Evolutionary conservation across 2,113 vertebrate genomes (phyloP).

Genomic region (Phodopus roborovskii): DNA sequence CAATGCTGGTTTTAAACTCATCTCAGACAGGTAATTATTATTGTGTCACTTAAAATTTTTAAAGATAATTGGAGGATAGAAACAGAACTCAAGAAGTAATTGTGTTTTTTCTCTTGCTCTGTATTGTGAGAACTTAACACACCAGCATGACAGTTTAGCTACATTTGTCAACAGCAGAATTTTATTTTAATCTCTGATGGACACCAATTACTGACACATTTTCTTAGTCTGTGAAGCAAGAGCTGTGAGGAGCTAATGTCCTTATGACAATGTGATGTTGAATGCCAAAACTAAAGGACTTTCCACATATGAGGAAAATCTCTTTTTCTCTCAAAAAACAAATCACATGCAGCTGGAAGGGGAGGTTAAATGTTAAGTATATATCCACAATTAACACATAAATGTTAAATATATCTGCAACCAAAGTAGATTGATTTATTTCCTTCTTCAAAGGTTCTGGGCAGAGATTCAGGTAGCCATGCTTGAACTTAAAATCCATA

Average conservation of each 20-base stretch:
- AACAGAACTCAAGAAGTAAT: not conserved
- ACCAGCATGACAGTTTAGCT: not conserved
- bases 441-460: not conserved
- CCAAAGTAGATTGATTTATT: not conserved
- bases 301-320: not conserved
- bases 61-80: not conserved
- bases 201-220: not conserved
- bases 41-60: not conserved
- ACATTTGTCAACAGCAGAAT: not conserved
- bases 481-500: not conserved
- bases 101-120: not conserved
- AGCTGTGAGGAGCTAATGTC: not conserved
- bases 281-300: not conserved
- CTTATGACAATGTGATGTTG: not conserved
- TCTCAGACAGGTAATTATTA: not conserved
- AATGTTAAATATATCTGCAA: not conserved
- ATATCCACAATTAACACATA: not conserved
- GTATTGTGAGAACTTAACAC: conserved; percentile 12
- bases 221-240: not conserved
- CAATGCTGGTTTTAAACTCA: not conserved
- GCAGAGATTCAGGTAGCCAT: not conserved
- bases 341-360: not conserved
- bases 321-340: not conserved
- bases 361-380: not conserved
- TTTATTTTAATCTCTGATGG: not conserved